Conservation (phyloP, 2,888 invertebrate species). For the Eupithecia subfuscata region DNA sequence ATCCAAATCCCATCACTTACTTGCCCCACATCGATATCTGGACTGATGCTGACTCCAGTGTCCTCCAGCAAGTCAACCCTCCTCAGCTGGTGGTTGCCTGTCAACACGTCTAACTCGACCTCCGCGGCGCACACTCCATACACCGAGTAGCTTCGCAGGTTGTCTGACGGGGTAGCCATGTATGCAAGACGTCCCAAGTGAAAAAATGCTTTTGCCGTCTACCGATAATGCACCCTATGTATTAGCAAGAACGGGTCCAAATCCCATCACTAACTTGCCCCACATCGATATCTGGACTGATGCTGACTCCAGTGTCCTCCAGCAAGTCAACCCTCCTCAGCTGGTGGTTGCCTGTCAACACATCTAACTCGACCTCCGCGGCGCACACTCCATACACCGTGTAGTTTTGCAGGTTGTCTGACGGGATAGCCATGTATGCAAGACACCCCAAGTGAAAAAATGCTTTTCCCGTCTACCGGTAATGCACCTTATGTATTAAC, state of each 20-base stretch:
- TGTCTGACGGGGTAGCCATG: conserved; percentile 69
- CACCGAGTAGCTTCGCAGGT: conserved; percentile 75
- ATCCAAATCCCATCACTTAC: conserved; percentile 47
- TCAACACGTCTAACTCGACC: conserved; percentile 88
- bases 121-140: conserved; percentile 86
- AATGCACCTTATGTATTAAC: too few relatives aligned
- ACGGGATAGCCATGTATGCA: conserved; percentile 73
- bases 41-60: conserved; percentile 87
- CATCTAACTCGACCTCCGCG: conserved; percentile 88
- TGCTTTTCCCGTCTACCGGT: too few relatives aligned
- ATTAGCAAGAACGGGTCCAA: too few relatives aligned
- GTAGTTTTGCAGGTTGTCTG: conserved; percentile 72
- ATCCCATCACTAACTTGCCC: conserved; percentile 80
- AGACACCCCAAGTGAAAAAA: too few relatives aligned
- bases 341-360: conserved; percentile 86
- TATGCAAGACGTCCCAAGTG: too few relatives aligned
- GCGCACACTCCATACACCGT: conserved; percentile 85
- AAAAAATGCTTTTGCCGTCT: too few relatives aligned
- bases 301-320: conserved; percentile 87
- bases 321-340: conserved; percentile 85
- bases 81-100: conserved; percentile 82
- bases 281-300: conserved; percentile 87
- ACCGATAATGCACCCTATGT: too few relatives aligned
- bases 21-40: conserved; percentile 88
- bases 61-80: conserved; percentile 88